phyloP scores from a whole-genome alignment of 2,888 invertebrate genomes.

The Drosophila lacicola region DNA sequence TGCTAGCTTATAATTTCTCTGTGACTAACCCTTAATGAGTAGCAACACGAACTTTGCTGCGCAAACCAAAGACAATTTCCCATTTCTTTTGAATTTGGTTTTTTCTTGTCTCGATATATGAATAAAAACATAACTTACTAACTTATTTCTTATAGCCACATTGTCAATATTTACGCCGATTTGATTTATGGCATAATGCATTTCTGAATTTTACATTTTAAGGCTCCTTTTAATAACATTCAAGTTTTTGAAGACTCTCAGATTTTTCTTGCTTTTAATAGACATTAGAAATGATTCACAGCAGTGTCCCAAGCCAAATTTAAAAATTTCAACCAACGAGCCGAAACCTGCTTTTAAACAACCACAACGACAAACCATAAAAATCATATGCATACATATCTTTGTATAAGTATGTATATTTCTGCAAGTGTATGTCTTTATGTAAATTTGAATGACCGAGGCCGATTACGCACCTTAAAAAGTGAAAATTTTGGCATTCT shows the following conservation, averaged over 20 bases:
- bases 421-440: slow-evolving; percentile 25
- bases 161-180: slow-evolving; percentile 19
- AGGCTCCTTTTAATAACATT: slow-evolving; percentile 6
- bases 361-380: slow-evolving; percentile 38
- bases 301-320: slow-evolving; percentile 29
- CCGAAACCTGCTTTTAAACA: slow-evolving; percentile 44
- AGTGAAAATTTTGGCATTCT: slow-evolving; percentile 74
- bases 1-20: slow-evolving; percentile 29
- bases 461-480: slow-evolving; percentile 81
- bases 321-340: slow-evolving; percentile 22
- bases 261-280: slow-evolving; percentile 1
- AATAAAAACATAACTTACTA: slow-evolving; percentile 24
- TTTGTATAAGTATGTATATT: background rate
- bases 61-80: slow-evolving; percentile 50
- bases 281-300: slow-evolving; percentile 22
- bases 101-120: slow-evolving; percentile 6
- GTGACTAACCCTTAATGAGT: slow-evolving; percentile 13
- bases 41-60: slow-evolving; percentile 19
- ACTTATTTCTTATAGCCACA: background rate
- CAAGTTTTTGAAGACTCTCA: background rate
- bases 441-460: slow-evolving; percentile 51
- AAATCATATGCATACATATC: slow-evolving; percentile 26
- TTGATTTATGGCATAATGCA: slow-evolving; percentile 62
- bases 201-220: slow-evolving; percentile 61
- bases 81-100: slow-evolving; percentile 46